Conservation (phyloP, 2,888 invertebrate genomes). For the Eilema caniola region DNA sequence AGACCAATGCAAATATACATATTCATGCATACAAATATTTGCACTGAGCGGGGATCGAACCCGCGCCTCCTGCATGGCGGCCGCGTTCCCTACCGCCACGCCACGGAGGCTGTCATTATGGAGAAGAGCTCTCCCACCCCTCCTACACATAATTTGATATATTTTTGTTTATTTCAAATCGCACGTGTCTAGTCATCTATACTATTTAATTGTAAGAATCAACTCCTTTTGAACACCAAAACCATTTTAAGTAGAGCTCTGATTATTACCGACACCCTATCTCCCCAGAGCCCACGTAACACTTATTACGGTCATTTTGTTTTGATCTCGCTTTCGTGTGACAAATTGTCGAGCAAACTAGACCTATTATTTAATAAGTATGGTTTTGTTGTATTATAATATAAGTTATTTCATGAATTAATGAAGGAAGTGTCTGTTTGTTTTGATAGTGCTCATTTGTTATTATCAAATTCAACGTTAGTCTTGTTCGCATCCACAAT, state of each 20-base stretch:
- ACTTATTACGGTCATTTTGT: conserved; percentile 26
- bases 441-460: neutral
- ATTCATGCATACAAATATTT: too few species aligned
- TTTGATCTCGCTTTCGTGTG: conserved; percentile 29
- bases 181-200: neutral
- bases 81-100: too few species aligned
- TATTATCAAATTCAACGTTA: neutral
- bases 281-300: conserved; percentile 29
- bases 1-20: too few species aligned
- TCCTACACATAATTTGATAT: too few species aligned
- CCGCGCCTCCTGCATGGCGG: too few species aligned
- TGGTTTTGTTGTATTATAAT: neutral
- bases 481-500: neutral
- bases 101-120: too few species aligned
- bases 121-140: too few species aligned
- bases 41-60: too few species aligned
- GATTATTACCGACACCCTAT: conserved; percentile 21
- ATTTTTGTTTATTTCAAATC: neutral
- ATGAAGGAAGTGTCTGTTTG: neutral
- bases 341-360: conserved; percentile 13
- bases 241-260: conserved; percentile 33
- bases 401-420: neutral
- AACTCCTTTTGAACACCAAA: conserved; percentile 14
- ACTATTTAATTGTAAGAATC: neutral
- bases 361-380: conserved; percentile 3